A percentile compares a stretch with the other conserved stretches of the same genome.
phyloP scores from a whole-genome alignment of 2,888 invertebrate genomes.

The Orchesella flavescens region DNA sequence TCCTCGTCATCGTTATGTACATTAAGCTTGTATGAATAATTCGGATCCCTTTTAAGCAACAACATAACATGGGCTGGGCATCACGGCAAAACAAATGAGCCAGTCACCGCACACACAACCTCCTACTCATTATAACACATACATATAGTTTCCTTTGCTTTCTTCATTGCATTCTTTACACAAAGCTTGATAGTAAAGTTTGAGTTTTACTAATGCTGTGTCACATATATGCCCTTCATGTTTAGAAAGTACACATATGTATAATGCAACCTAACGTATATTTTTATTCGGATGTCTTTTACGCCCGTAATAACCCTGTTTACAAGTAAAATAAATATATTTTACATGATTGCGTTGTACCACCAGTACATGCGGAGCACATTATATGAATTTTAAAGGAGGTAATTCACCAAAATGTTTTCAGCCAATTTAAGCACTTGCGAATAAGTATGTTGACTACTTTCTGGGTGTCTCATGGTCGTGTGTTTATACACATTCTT shows the following conservation, averaged over 20 bases:
- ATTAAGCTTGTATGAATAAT: slow-evolving; percentile 59
- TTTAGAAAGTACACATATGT: no score
- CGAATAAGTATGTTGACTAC: slow-evolving; percentile 18
- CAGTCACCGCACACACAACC: slow-evolving; percentile 62
- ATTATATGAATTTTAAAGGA: slow-evolving; percentile 64
- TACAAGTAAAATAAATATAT: slow-evolving; percentile 40
- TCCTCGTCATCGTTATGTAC: slow-evolving; percentile 41
- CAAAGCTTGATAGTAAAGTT: no score
- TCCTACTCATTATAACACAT: slow-evolving; percentile 61
- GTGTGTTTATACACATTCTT: not conserved
- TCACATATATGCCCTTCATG: not conserved
- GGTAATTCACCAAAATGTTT: slow-evolving; percentile 18
- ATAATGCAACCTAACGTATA: no score
- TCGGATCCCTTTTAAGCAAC: slow-evolving; percentile 52
- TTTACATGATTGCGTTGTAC: slow-evolving; percentile 53
- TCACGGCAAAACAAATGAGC: slow-evolving; percentile 64
- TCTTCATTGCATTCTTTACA: slow-evolving; percentile 30
- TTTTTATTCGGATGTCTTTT: no score
- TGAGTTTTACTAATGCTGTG: not conserved
- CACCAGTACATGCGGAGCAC: slow-evolving; percentile 33
- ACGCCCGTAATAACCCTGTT: slow-evolving; percentile 27
- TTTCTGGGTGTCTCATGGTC: not conserved
- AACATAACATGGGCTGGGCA: slow-evolving; percentile 63
- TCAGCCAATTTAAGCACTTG: slow-evolving; percentile 24
- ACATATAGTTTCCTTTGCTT: slow-evolving; percentile 39